phyloP scores from a whole-genome alignment of 2,113 vertebrate genomes.

The Oreocharis arfaki region DNA sequence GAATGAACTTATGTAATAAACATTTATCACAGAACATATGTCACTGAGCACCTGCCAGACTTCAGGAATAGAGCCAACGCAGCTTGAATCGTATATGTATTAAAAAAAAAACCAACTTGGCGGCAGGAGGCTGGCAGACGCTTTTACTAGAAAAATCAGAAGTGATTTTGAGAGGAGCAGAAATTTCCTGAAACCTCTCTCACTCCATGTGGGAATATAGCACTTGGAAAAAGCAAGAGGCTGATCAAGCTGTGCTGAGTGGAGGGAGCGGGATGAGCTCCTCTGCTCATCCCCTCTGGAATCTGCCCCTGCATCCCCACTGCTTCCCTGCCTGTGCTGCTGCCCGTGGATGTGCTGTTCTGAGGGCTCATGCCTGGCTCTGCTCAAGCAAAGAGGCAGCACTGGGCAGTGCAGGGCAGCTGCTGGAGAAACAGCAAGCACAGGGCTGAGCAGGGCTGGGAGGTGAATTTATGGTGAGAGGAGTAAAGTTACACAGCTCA shows the following conservation, averaged over 20 bases:
- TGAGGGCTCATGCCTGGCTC: not conserved
- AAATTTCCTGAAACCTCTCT: slow-evolving; percentile 59
- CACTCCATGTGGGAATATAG: slow-evolving; percentile 2
- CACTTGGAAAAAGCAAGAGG: slow-evolving; percentile 5
- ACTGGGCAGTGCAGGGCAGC: not conserved
- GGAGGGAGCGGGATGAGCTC: accelerated
- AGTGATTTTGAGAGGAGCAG: slow-evolving; percentile 65
- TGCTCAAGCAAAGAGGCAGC: not conserved
- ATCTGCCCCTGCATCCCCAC: not conserved
- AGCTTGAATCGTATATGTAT: slow-evolving; percentile 63
- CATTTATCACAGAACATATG: slow-evolving; percentile 71
- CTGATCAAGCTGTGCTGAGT: not conserved
- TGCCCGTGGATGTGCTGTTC: accelerated
- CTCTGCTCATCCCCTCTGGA: not conserved
- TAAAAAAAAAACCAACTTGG: slow-evolving; percentile 46
- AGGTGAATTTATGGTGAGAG: not conserved
- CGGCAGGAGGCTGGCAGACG: slow-evolving; percentile 63
- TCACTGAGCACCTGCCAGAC: slow-evolving; percentile 69
- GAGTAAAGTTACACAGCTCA: accelerated
- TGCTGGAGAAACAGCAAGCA: not conserved
- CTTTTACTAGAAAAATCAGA: slow-evolving; percentile 74
- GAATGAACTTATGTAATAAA: slow-evolving; percentile 72
- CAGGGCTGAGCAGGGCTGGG: not conserved
- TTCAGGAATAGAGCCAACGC: slow-evolving; percentile 59
- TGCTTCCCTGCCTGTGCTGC: accelerated